Evolutionary conservation across 2,113 vertebrate genomes (phyloP).

Genomic region (Bubo scandiacus): DNA sequence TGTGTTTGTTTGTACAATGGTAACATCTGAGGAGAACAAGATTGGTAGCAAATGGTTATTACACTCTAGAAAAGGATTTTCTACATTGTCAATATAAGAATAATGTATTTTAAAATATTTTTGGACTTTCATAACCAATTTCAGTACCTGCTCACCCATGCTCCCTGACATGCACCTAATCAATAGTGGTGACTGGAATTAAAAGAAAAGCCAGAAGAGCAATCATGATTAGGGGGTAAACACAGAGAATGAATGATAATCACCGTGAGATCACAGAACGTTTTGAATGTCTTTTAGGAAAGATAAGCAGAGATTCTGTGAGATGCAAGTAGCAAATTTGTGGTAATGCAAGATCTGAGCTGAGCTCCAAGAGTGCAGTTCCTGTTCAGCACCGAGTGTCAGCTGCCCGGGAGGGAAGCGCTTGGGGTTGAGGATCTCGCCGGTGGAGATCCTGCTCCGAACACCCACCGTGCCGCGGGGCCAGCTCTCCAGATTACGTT

Average conservation of each 20-base stretch:
- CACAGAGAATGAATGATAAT: too few species aligned
- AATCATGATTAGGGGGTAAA: neutral
- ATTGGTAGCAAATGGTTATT: constrained; percentile 8
- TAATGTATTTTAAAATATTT: neutral
- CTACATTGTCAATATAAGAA: constrained; percentile 22
- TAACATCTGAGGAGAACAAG: neutral
- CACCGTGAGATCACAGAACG: neutral
- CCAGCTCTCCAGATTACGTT: neutral
- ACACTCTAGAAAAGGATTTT: constrained; percentile 21
- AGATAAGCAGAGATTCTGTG: neutral
- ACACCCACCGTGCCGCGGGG: neutral
- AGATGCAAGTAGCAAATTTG: neutral
- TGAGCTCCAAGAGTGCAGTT: neutral
- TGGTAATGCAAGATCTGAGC: neutral
- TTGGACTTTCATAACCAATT: neutral
- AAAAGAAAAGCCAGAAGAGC: neutral
- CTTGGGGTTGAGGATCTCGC: neutral
- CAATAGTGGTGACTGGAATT: neutral
- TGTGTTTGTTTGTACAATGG: constrained; percentile 2
- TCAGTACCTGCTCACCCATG: neutral
- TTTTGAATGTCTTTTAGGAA: neutral
- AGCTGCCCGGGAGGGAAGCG: neutral
- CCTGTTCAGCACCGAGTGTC: neutral
- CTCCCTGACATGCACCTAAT: neutral
- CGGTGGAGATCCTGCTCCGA: neutral